Conservation (phyloP, 2,797 vertebrate species). For the Thaleichthys pacificus region DNA sequence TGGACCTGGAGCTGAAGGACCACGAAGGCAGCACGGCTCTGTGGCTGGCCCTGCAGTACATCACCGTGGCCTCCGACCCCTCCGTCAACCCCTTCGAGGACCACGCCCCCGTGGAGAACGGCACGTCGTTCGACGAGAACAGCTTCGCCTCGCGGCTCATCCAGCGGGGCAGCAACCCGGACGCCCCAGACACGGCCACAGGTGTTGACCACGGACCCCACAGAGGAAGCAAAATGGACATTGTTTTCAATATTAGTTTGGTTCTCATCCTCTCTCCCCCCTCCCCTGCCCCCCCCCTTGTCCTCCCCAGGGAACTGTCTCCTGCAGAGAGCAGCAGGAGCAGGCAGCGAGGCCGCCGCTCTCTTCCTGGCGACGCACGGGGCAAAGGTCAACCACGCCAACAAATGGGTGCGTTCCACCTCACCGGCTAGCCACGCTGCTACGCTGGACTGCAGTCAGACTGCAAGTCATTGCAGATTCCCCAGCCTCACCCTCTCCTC, state of each 20-base stretch:
- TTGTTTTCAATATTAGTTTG: neutral
- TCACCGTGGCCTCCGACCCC: conserved; percentile 87
- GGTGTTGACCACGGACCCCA: conserved; percentile 68
- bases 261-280: neutral
- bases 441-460: neutral
- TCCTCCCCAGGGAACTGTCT: conserved; percentile 85
- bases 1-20: conserved; percentile 94
- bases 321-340: conserved; percentile 89
- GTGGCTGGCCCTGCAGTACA: conserved; percentile 95
- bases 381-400: conserved; percentile 93
- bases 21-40: conserved; percentile 93
- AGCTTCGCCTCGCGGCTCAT: conserved; percentile 94
- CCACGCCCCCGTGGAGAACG: conserved; percentile 86
- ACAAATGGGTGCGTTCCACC: conserved; percentile 83
- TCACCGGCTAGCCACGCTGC: neutral
- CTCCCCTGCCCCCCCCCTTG: neutral
- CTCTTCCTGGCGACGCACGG: conserved; percentile 94
- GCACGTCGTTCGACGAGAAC: conserved; percentile 96
- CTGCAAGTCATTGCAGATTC: neutral
- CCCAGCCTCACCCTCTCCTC: neutral
- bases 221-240: neutral
- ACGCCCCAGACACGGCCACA: conserved; percentile 85
- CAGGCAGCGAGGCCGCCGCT: conserved; percentile 90
- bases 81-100: conserved; percentile 94
- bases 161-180: conserved; percentile 90